phyloP scores from a whole-genome alignment of 2,113 vertebrate species.

The Eublepharis macularius region DNA sequence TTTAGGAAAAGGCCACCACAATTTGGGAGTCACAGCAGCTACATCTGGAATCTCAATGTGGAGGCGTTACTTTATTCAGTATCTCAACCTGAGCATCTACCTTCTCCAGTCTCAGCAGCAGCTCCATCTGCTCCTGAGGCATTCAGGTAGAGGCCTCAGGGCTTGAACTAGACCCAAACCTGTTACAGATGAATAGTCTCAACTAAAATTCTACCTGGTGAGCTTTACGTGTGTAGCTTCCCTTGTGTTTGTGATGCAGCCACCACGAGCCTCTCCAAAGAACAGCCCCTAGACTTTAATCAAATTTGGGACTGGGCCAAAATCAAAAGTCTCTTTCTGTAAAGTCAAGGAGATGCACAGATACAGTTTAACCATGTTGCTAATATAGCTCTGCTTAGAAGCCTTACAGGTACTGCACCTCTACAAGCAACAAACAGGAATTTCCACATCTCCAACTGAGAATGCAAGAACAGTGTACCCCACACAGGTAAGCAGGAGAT shows the following conservation, averaged over 20 bases:
- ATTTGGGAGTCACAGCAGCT: too few species aligned
- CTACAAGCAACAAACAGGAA: too few species aligned
- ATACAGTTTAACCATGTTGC: too few species aligned
- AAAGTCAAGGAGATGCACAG: neutral
- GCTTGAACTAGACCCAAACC: neutral
- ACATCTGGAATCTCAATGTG: neutral
- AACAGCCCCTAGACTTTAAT: neutral
- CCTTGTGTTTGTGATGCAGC: neutral
- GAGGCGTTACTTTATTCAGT: neutral
- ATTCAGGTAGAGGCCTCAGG: neutral
- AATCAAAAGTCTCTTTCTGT: neutral
- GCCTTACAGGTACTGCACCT: too few species aligned
- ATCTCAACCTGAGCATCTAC: neutral
- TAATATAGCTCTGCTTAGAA: too few species aligned
- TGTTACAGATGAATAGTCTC: neutral
- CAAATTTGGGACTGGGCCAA: neutral
- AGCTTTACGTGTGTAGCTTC: neutral
- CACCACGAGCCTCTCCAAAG: neutral
- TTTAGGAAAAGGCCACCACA: too few species aligned
- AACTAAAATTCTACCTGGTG: neutral
- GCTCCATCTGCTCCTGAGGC: neutral
- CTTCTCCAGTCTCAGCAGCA: neutral
- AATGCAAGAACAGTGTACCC: too few species aligned
- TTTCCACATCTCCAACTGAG: too few species aligned
- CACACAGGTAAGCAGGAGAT: too few species aligned